Percentiles rank a stretch among this genome's conserved stretches.
These are phyloP conservation scores for Apomyelois bistriatella DNA, from an alignment of 2,888 invertebrate species.

Conservation along the genomic window DNA sequence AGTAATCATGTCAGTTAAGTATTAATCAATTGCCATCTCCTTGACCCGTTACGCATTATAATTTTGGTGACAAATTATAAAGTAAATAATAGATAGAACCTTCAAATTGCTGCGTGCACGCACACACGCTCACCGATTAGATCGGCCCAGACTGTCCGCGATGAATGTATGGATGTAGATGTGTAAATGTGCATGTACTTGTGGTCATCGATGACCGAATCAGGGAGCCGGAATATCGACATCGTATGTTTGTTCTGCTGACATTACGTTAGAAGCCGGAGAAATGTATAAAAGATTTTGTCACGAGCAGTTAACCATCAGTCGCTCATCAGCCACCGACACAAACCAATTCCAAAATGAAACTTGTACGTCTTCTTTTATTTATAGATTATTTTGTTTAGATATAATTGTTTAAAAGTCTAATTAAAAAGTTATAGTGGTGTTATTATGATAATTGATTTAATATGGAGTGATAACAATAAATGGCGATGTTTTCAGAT, in stretches of 20 bases:
- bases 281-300: slow-evolving; percentile 73
- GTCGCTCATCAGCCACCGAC: slow-evolving; percentile 58
- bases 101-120: slow-evolving; percentile 32
- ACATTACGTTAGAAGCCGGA: slow-evolving; percentile 60
- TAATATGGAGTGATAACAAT: not conserved
- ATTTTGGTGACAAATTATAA: slow-evolving; percentile 48
- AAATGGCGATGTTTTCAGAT: slow-evolving; percentile 20
- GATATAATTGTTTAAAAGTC: not conserved
- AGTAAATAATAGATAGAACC: slow-evolving; percentile 51
- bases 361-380: slow-evolving; percentile 54
- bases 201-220: slow-evolving; percentile 56
- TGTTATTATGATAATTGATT: not conserved
- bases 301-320: slow-evolving; percentile 49
- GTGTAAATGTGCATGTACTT: slow-evolving; percentile 25
- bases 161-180: slow-evolving; percentile 19
- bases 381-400: not conserved
- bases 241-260: slow-evolving; percentile 56
- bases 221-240: slow-evolving; percentile 56
- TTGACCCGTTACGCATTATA: slow-evolving; percentile 25
- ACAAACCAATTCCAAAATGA: slow-evolving; percentile 60
- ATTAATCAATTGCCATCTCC: slow-evolving; percentile 13
- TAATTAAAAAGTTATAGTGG: not conserved
- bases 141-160: slow-evolving; percentile 15
- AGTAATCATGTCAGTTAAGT: slow-evolving; percentile 1
- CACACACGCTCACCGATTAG: slow-evolving; percentile 24